Evolutionary conservation across 2,888 invertebrate genomes (phyloP), one percentile per base, ranked within the genome.

Genomic region (Allolobophora icterica): DNA sequence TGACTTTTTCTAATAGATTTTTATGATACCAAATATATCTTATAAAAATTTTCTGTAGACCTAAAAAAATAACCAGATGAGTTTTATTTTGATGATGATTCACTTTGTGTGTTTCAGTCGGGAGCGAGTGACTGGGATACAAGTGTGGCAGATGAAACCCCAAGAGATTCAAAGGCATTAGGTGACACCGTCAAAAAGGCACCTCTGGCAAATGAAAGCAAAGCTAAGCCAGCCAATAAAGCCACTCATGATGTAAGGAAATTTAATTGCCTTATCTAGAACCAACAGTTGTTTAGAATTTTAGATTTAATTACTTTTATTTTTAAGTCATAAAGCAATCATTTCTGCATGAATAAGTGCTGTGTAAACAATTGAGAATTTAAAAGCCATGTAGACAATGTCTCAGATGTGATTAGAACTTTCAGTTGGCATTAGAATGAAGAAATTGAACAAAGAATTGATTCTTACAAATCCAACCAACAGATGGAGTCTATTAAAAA

Each of bases 61-160:
- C 24, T 24, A 52, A 1, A 24, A 24, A 52, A 52, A n/a, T 13
- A 42, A 13, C 13, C 13, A 42, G 42, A 42, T 42, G n/a, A n/a
- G n/a, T n/a, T n/a, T n/a, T 71, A n/a, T 52, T 52, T 17, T 52
- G 30, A 13, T 71, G 58, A 11, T 58, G 71, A n/a, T 71, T 71
- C n/a, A n/a, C n/a, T n/a, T 52, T 52, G 52, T 52, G 21, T 52
- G 24, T 84, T 84, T 87, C 87, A 87, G 87, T 87, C 87, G 4
- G 87, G 35, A 0, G 34, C 15, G 19, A 87, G 87, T 38, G 87
- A 87, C 24, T 87, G 87, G 87, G 87, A 87, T 35, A 35, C 87
- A 21, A 87, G n/a, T 6, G 87, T 17, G 8, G 87, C 87, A 30
- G 87, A 87, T 24, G 87, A 87, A 87, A 87, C 87, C 8, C 87